Evolutionary conservation across 2,888 invertebrate genomes (phyloP).

Genomic region (Trachelus stipa): DNA sequence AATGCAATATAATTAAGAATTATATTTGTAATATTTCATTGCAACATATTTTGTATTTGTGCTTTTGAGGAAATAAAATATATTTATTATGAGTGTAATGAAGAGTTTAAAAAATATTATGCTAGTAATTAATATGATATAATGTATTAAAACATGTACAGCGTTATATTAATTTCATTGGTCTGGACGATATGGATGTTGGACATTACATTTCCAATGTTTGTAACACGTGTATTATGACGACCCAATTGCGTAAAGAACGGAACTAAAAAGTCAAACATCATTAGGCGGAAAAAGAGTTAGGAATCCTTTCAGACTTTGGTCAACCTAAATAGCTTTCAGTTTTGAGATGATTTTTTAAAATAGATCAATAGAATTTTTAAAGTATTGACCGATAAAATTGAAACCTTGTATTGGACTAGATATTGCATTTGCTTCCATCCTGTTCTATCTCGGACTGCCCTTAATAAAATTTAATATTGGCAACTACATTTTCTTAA

Average conservation of each 20-base stretch:
- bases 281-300: background rate
- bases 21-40: background rate
- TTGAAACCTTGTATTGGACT: too few species aligned
- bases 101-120: background rate
- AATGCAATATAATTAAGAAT: background rate
- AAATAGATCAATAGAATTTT: background rate
- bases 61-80: background rate
- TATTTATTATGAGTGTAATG: background rate
- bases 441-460: too few species aligned
- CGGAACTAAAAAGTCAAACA: background rate
- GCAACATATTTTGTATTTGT: background rate
- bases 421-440: too few species aligned
- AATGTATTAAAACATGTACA: background rate
- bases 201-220: background rate
- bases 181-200: background rate
- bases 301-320: background rate
- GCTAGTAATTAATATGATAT: background rate
- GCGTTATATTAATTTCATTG: background rate
- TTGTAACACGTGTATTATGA: background rate
- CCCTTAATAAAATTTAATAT: too few species aligned
- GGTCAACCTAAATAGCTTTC: background rate
- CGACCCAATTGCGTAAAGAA: background rate
- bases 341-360: background rate
- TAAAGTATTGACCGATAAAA: too few species aligned
- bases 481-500: too few species aligned